phyloP scores from a whole-genome alignment of 2,797 vertebrate species.

The Buphagus erythrorhynchus region DNA sequence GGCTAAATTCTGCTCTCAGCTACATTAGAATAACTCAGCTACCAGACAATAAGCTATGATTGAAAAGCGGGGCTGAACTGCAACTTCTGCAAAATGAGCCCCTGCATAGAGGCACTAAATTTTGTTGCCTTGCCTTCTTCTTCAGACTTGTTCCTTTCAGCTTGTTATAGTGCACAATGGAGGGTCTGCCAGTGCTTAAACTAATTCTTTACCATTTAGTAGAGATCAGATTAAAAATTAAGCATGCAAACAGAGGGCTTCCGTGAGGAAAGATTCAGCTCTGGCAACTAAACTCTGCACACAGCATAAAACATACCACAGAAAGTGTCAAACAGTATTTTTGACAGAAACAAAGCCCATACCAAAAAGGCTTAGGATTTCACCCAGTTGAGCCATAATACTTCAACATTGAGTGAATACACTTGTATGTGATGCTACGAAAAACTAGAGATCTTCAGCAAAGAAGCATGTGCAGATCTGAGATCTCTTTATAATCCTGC shows the following conservation, averaged over 20 bases:
- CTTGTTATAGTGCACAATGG: neutral
- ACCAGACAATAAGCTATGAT: neutral
- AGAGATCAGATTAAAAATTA: conserved; percentile 54
- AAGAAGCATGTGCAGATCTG: neutral
- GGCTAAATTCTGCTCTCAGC: neutral
- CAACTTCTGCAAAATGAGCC: neutral
- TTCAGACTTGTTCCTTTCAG: neutral
- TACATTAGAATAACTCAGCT: neutral
- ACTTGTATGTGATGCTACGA: fast-evolving
- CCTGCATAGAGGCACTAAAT: neutral
- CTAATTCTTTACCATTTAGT: conserved; percentile 58
- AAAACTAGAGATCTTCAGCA: neutral
- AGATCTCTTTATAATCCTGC: neutral
- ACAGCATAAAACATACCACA: neutral
- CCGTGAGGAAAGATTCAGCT: neutral
- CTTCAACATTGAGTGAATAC: neutral
- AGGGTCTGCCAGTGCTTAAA: conserved; percentile 37
- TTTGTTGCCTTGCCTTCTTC: neutral
- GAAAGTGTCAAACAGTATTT: neutral
- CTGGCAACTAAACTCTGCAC: neutral
- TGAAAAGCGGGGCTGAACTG: neutral
- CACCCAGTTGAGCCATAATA: neutral
- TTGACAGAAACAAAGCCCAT: neutral
- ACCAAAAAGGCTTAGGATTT: neutral
- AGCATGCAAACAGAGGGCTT: conserved; percentile 6